These are phyloP conservation scores for Eulemur rubriventer DNA, from an alignment of 2,797 vertebrate genomes.

Conservation along the genomic window DNA sequence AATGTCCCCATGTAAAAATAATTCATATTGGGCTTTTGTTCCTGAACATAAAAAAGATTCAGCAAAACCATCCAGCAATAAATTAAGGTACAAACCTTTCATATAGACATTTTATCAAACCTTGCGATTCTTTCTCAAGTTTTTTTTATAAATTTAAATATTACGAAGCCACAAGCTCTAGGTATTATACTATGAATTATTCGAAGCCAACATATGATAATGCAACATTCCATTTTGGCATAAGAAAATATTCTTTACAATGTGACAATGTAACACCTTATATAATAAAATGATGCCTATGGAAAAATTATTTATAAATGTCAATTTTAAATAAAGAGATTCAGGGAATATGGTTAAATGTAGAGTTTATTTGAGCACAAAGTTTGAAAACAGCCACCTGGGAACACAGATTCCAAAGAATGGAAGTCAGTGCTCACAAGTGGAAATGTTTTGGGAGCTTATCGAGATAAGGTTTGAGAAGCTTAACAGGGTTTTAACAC, in stretches of 20 bases:
- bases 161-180: neutral
- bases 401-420: neutral
- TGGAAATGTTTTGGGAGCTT: neutral
- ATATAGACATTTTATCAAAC: neutral
- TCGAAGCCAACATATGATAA: neutral
- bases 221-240: neutral
- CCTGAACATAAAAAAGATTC: neutral
- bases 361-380: neutral
- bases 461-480: neutral
- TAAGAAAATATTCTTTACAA: neutral
- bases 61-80: neutral
- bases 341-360: neutral
- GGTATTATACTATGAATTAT: neutral
- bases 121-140: neutral
- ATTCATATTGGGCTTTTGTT: neutral
- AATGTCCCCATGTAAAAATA: neutral
- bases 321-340: neutral
- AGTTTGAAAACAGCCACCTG: neutral
- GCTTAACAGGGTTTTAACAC: neutral
- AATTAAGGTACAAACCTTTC: neutral
- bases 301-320: neutral
- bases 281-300: neutral
- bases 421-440: neutral
- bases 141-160: constrained; percentile 18
- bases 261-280: neutral